Evolutionary conservation across 2,888 invertebrate genomes (phyloP), one percentile per base, ranked within the genome.

Genomic region (Nomada goodeniana): DNA sequence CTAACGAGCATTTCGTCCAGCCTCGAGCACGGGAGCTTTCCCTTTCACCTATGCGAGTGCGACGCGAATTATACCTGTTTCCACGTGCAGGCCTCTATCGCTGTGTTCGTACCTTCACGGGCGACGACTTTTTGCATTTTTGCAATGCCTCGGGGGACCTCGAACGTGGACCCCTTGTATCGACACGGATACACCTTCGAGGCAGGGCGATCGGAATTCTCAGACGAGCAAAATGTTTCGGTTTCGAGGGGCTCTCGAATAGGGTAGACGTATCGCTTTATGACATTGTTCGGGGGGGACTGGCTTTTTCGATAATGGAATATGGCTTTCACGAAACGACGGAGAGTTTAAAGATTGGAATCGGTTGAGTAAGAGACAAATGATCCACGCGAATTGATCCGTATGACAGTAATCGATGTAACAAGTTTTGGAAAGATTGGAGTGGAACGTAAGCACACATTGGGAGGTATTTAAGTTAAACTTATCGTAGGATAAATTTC

Each of bases 121-220:
- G 72, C 82, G 68, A 75, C 80, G 80, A 77, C 75, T 86, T 82
- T 86, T 82, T 84, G 77, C 81, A 82, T 79, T 86, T 86, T 83
- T 85, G 65, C 59, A 72, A 76, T 61, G 29, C 52, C 60, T 18
- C 20, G 36, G 10, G 29, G 53, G 76, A 80, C 71, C 76, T 76
- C 80, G 76, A 50, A 52, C 71, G 36, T 7, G 13, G 26, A 18
- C 23, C 55, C 15, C 55, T 44, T 9, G 55, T 67, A 50, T 71
- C 55, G 80, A 53, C 53, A 57, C 59, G 44, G 13, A 42, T 20
- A 57, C 20, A 18, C 18, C 55, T 52, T 65, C 26, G 50, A 67
- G 29, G 13, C 44, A 26, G 44, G 44, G 23, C 13, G 5, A 44
- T 55, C 10, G 47, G 64, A 47, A 65, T 72, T 72, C 64, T 44